phyloP scores from a whole-genome alignment of 1,140 invertebrate species.

The Heliconius himera region DNA sequence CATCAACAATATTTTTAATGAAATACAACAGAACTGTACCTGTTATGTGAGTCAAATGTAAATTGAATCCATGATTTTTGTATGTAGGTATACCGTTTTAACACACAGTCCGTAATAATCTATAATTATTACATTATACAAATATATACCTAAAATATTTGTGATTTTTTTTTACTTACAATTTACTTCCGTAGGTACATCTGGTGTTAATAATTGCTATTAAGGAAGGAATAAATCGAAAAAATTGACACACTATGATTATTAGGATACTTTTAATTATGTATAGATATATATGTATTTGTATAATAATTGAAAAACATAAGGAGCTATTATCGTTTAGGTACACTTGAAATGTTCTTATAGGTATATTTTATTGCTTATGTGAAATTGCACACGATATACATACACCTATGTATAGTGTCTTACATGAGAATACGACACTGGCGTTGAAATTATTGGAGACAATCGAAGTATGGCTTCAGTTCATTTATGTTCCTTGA shows the following conservation, averaged over 20 bases:
- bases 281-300: not conserved
- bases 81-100: not conserved
- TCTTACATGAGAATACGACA: not conserved
- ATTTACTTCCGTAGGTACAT: slow-evolving; percentile 23
- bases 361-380: not conserved
- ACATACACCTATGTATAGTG: not conserved
- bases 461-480: not conserved
- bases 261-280: slow-evolving; percentile 11
- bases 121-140: slow-evolving; percentile 15
- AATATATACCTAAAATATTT: slow-evolving; percentile 16
- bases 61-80: not conserved
- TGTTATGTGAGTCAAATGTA: not conserved
- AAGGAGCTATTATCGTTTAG: not conserved
- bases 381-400: slow-evolving; percentile 5
- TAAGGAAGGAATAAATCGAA: slow-evolving; percentile 27
- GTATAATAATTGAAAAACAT: not conserved
- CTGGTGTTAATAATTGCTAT: slow-evolving; percentile 23
- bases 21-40: not conserved
- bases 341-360: not conserved
- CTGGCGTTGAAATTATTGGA: not conserved
- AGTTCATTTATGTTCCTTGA: not conserved
- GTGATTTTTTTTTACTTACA: slow-evolving; percentile 3
- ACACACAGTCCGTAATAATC: not conserved
- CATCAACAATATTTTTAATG: not conserved
- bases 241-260: slow-evolving; percentile 35